These are phyloP conservation scores for Percina caprodes DNA, from an alignment of 2,113 vertebrate species.

Conservation along the genomic window DNA sequence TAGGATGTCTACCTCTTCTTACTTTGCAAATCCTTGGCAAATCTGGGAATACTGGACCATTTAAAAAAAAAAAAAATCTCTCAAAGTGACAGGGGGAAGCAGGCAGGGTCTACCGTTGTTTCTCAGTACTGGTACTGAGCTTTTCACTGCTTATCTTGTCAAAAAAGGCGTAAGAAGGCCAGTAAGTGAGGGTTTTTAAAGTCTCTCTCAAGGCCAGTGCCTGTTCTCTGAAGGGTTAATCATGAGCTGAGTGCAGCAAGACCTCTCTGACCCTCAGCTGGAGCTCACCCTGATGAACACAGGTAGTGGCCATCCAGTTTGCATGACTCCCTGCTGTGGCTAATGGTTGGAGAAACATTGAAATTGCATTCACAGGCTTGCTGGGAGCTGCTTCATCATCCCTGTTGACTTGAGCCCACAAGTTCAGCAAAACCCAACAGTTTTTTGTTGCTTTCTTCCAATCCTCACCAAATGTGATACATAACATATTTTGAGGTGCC, in stretches of 20 bases:
- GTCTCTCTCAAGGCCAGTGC: not conserved
- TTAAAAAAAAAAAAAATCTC: not conserved
- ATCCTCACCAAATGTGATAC: not conserved
- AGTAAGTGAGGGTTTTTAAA: not conserved
- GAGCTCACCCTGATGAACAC: conserved; percentile 63
- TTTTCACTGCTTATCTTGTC: conserved; percentile 14
- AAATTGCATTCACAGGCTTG: conserved; percentile 55
- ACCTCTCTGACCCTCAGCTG: conserved; percentile 43
- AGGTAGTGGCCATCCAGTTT: conserved; percentile 59
- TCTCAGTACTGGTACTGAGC: not conserved
- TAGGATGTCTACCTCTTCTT: not conserved
- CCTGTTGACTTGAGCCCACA: conserved; percentile 12
- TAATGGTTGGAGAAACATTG: conserved; percentile 50
- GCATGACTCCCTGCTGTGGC: conserved; percentile 40
- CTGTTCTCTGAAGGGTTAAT: conserved; percentile 39
- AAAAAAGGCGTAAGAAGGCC: not conserved
- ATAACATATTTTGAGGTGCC: not conserved
- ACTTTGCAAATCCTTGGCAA: conserved; percentile 14
- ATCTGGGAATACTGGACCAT: not conserved
- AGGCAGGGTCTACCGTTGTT: not conserved
- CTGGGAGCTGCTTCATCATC: conserved; percentile 26
- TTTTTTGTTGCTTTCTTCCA: not conserved
- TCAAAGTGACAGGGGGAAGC: not conserved
- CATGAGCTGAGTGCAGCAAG: conserved; percentile 13
- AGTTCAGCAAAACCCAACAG: conserved; percentile 5